Percentiles rank a stretch among this genome's conserved stretches.
Evolutionary conservation across 2,113 vertebrate genomes (phyloP).

Genomic region (Galbula dea): DNA sequence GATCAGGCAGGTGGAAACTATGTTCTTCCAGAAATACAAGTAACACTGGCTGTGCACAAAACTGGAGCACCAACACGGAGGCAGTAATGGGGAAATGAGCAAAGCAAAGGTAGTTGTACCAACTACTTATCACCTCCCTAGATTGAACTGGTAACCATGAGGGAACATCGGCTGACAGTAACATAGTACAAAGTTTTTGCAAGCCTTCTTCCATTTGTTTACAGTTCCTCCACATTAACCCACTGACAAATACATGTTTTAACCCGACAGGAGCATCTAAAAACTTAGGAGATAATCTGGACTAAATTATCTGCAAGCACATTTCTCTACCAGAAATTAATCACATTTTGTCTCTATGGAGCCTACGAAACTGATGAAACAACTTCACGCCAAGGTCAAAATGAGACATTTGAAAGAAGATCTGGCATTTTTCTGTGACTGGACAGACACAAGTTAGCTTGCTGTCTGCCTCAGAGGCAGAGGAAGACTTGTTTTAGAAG

Average conservation of each 20-base stretch:
- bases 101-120: neutral
- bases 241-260: neutral
- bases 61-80: neutral
- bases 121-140: neutral
- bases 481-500: neutral
- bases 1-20: neutral
- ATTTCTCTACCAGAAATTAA: neutral
- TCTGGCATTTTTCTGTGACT: neutral
- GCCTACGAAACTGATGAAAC: neutral
- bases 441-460: neutral
- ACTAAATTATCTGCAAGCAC: neutral
- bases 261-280: neutral
- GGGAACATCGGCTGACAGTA: neutral
- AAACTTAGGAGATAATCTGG: neutral
- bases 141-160: neutral
- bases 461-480: neutral
- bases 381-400: neutral
- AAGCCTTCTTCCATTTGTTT: neutral
- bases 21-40: neutral
- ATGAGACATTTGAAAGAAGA: neutral
- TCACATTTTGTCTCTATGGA: neutral
- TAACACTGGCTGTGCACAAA: neutral
- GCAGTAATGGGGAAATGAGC: neutral
- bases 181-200: rapidly evolving
- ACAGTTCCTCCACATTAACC: neutral